Base-by-base conservation (phyloP, 2,797 vertebrate genomes). In the Ispidina lecontei region DNA sequence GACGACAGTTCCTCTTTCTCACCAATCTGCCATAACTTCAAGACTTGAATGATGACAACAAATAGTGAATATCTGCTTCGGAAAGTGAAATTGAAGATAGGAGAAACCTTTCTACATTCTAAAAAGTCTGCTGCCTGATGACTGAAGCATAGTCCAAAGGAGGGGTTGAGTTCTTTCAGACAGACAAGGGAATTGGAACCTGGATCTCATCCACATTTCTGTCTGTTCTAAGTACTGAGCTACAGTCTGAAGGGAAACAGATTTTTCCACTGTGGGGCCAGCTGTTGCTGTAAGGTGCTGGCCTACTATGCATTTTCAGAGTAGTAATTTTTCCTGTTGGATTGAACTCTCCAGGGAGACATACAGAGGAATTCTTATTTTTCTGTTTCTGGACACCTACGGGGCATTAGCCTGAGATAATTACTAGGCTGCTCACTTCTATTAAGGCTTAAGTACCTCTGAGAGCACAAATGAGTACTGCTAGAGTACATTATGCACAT, bases 181-280 rank as follows among this genome's bases (percentile, higher is more conserved):
- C 62, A 88, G 55, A 63, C n/a, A 59, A 81, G 52, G 80, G 60
- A 92, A 81, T 8, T 81, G 55, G 52, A 88, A 82, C 52, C 52
- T 75, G 64, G 86, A 84, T 44, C 37, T 84, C 63, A 47, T 59
- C 68, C 80, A 79, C 4, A 3, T 70, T 86, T 86, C 80, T 94
- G 83, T 81, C 83, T 82, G 39, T 73, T 63, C 52, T 64, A 67
- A 94, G 63, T 56, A 69, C 41, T 26, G 33, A 86, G 39, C 39
- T 52, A 7, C 29, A 75, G 59, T 39, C 59, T 91, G 79, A 92
- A 90, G 35, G 39, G 63, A 91, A 94, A 68, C 55, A 82, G 81
- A 89, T 63, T 82, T 88, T 94, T 78, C 85, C 56, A 47, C 39
- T 29, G 18, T 41, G 55, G 67, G 60, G 41, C 69, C 72, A 91